Evolutionary conservation across 2,888 invertebrate genomes (phyloP).

Genomic region (Lithosia quadra): DNA sequence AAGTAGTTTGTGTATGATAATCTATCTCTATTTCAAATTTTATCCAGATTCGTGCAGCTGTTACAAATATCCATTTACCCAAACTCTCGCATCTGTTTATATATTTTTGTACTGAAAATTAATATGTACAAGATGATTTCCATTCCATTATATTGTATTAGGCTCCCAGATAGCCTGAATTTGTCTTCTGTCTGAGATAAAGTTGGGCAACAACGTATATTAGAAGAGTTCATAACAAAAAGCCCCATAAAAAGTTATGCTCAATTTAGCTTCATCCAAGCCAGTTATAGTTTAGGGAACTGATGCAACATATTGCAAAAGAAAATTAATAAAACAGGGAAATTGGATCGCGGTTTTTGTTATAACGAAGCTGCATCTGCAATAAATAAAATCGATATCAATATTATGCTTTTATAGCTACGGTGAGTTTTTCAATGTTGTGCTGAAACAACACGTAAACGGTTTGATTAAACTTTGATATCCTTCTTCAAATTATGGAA

Average conservation of each 20-base stretch:
- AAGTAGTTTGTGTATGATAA: no score
- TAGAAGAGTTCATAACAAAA: slow-evolving; percentile 70
- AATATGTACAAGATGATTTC: no score
- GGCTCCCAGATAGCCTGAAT: slow-evolving; percentile 18
- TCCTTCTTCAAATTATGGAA: background rate
- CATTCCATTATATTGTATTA: slow-evolving; percentile 7
- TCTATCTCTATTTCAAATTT: no score
- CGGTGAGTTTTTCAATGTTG: background rate
- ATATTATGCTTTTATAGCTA: slow-evolving; percentile 14
- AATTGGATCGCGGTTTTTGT: slow-evolving; percentile 55
- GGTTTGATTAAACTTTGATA: background rate
- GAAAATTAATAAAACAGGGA: slow-evolving; percentile 78
- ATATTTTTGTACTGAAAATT: no score
- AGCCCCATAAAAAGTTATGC: slow-evolving; percentile 80
- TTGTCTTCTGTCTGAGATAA: slow-evolving; percentile 37
- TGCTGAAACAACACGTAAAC: background rate
- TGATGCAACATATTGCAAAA: slow-evolving; percentile 81
- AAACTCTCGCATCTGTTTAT: no score
- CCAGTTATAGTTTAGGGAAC: slow-evolving; percentile 76
- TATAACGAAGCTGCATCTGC: slow-evolving; percentile 36
- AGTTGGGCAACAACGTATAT: slow-evolving; percentile 62
- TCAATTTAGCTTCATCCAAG: slow-evolving; percentile 76
- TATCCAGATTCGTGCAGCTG: no score
- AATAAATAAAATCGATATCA: slow-evolving; percentile 28
- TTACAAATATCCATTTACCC: no score